Base-by-base conservation (phyloP, 2,797 vertebrate genomes). In the Cygnus olor region DNA sequence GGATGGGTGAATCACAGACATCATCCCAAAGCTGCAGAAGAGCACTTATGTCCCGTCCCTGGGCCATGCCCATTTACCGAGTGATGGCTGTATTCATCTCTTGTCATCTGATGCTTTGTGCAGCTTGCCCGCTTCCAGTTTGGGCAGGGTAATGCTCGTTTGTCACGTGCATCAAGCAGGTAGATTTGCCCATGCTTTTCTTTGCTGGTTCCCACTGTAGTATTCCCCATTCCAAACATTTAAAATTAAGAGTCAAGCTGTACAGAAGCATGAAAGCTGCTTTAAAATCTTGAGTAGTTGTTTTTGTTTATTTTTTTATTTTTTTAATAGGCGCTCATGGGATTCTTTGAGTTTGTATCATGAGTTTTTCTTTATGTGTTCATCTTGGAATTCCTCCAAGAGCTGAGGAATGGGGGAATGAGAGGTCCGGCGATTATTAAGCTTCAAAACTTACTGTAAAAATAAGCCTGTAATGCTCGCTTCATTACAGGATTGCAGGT, bases 11-110 rank as follows among this genome's bases (percentile, higher is more conserved):
- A 78, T 63, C 38, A 81, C 45, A 91, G 53, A 79, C 34, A 18
- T 64, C 34, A 56, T 21, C n/a, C 68, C 79, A 81, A 85, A 74
- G 19, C 24, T 72, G 78, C 16, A 88, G 38, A 68, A 47, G 36
- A 79, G 9, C 12, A 21, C 4, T 79, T 22, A 2, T 44, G 25
- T 72, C 47, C 10, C 63, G 17, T 71, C 36, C 30, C 45, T 24
- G 20, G 28, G 14, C 38, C 3, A 0, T 42, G 28, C 15, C 28
- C 3, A 0, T 2, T 11, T 84, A 66, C 10, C n/a, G 45, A 68
- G 45, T 58, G 66, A 73, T 53, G 69, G 27, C 22, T 66, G 19
- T 32, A 71, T 49, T 80, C 19, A 14, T 45, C 21, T 80, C 12
- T 53, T 54, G 42, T 56, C 20, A 36, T 49, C 22, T 28, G 11